Evolutionary conservation across 1,140 invertebrate genomes (phyloP).

Genomic region (Pseudomyrmex pallidus): DNA sequence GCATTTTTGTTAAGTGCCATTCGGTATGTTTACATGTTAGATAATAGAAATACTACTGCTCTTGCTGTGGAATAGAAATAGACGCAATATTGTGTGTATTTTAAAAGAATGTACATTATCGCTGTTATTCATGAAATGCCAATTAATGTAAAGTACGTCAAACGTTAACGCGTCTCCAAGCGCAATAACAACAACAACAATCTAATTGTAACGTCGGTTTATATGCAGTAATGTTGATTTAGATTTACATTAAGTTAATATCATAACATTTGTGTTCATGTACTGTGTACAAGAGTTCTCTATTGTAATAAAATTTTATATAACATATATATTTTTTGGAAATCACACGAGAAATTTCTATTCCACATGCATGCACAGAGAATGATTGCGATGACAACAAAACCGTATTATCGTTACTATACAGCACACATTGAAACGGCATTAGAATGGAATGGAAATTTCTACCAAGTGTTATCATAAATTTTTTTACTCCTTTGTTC

Average conservation of each 20-base stretch:
- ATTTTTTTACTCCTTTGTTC: slow-evolving; percentile 67
- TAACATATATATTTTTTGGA: slow-evolving; percentile 33
- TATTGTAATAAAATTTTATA: slow-evolving; percentile 76
- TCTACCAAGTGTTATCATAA: slow-evolving; percentile 75
- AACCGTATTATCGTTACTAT: slow-evolving; percentile 5
- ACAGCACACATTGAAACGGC: background rate
- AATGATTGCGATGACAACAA: slow-evolving; percentile 1
- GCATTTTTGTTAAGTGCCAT: background rate
- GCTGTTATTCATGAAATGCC: background rate
- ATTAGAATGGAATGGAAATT: slow-evolving; percentile 83
- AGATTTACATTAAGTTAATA: slow-evolving; percentile 20
- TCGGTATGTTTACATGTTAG: slow-evolving; percentile 10
- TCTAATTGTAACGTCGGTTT: slow-evolving; percentile 25
- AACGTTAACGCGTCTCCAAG: background rate
- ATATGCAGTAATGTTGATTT: slow-evolving; percentile 9
- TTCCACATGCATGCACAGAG: slow-evolving; percentile 78
- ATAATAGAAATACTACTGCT: slow-evolving; percentile 37
- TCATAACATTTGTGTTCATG: slow-evolving; percentile 16
- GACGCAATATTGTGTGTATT: slow-evolving; percentile 26
- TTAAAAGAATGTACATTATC: background rate
- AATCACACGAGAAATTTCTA: slow-evolving; percentile 82
- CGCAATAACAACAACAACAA: slow-evolving; percentile 17
- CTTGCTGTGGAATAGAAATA: slow-evolving; percentile 81
- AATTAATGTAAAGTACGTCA: background rate
- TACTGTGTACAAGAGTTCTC: slow-evolving; percentile 49